Base-by-base conservation (phyloP, 2,113 vertebrate species). In the Thalassoma bifasciatum region DNA sequence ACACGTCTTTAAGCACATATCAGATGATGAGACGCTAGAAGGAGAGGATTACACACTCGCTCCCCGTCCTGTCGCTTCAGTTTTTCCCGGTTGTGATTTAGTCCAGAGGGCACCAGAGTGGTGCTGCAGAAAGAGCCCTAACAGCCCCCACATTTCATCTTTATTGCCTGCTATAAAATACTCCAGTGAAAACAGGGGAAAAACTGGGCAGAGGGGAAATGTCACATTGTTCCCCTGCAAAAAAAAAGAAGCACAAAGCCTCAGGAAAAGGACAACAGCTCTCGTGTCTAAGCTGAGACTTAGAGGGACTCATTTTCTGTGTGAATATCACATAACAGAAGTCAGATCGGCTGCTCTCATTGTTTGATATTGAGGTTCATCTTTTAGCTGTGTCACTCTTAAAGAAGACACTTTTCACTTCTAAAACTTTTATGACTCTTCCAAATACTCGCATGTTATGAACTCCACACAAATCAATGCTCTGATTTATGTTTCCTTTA, bases 161-260 rank as follows among this genome's bases (percentile, higher is more conserved):
- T 92, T 93, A 93, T 78, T 66, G 85, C 85, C 75, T 24, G 50
- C 86, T 54, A 66, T 94, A 92, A 92, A 92, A 86, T 69, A 83
- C 51, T 50, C 56, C 77, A 79, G 59, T 73, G 81, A 91, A 87
- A 92, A 87, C 69, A 59, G 65, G 72, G 46, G 80, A 85, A 73
- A 83, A 75, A 81, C 65, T 46, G 72, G 79, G 64, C 66, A 70
- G 75, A 76, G 60, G 82, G 82, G 77, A 87, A 92, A 89, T 82
- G 83, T 87, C 86, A 82, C 86, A 84, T 85, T 91, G 89, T 89
- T 91, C 62, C 66, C 61, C 73, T 66, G 44, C 67, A 62, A 61
- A 71, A 79, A 44, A 53, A 70, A 83, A 61, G 51, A 22, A 73
- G 66, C 76, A 59, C 68, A 74, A 85, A 82, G 67, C 72, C 50